Percentiles rank a stretch among this genome's conserved stretches.
phyloP scores from a whole-genome alignment of 2,888 invertebrate genomes.

The Epirrhoe alternata region DNA sequence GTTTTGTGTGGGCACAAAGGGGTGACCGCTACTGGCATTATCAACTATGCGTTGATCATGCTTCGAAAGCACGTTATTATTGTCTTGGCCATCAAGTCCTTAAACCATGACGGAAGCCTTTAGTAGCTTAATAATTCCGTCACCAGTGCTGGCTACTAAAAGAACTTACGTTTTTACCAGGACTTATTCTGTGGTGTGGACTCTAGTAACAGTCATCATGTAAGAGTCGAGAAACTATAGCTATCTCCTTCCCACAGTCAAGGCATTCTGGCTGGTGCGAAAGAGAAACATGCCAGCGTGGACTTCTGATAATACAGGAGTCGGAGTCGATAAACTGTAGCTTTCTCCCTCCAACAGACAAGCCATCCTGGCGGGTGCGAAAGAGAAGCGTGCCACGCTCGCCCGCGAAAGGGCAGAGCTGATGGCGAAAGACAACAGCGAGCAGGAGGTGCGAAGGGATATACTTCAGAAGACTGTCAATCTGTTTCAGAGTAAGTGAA shows the following conservation, averaged over 20 bases:
- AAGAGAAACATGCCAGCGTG: conserved; percentile 67
- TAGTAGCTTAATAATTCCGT: too few species aligned
- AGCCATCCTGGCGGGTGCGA: conserved; percentile 73
- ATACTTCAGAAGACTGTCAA: conserved; percentile 66
- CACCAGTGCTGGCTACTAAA: too few species aligned
- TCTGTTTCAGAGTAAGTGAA: conserved; percentile 65
- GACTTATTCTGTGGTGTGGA: too few species aligned
- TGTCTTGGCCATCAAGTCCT: too few species aligned
- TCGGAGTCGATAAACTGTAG: not conserved
- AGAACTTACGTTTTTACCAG: too few species aligned
- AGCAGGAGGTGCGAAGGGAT: conserved; percentile 70
- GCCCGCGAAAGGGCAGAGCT: conserved; percentile 64
- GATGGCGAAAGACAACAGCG: conserved; percentile 64
- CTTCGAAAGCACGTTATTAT: too few species aligned
- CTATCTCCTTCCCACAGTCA: conserved; percentile 55
- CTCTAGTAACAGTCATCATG: too few species aligned
- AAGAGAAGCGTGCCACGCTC: conserved; percentile 64
- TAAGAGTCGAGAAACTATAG: not conserved
- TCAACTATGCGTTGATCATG: too few species aligned
- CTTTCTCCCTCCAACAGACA: conserved; percentile 56
- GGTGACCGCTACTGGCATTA: too few species aligned
- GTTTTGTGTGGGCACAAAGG: too few species aligned
- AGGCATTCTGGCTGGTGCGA: conserved; percentile 73
- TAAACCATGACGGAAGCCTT: too few species aligned
- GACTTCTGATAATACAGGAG: too few species aligned